Base-by-base conservation (phyloP, 2,888 invertebrate genomes). In the Cephus spinipes region DNA sequence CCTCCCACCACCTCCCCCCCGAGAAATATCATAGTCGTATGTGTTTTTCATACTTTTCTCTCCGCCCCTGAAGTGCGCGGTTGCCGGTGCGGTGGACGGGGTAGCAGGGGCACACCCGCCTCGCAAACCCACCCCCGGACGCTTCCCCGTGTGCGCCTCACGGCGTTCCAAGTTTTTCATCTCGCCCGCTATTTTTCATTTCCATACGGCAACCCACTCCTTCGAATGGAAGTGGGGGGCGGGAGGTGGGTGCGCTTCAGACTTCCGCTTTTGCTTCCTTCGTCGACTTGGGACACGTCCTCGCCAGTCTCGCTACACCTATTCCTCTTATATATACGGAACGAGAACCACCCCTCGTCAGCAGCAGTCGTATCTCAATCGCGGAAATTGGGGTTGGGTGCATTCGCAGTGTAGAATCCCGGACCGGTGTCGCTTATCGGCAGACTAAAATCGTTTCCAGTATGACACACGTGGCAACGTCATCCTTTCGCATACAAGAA, bases 161-260 rank as follows among this genome's bases (percentile, higher is more conserved):
- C 79, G 78, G 83, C 77, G 80, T 85, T 85, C 77, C 83, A 83
- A 87, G 83, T 86, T 87, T 84, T 86, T 86, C 85, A 85, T 87
- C 85, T 84, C 85, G 78, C 79, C 81, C 81, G 83, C 81, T 85
- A 81, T 86, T 87, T 86, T 83, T 86, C 84, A 83, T 86, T 85
- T 84, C 78, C 81, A 81, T 79, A 79, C 81, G 81, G 76, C 79
- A 40, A 40, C 15, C 40, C 40, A 23, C 15, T 40, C 40, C 40
- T 69, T 74, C 34, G 78, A 76, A 76, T 74, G 77, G 79, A 73
- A 77, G 79, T 73, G 71, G 40, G 77, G 77, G 40, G 12, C 12
- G 36, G 36, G 68, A 76, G 69, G n/a, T 73, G 40, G 75, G 68
- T 73, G 79, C 80, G 78, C 71, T 76, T 75, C 76, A 74, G 79